Base-by-base conservation (phyloP, 2,113 vertebrate genomes). In the Mesitornis unicolor region DNA sequence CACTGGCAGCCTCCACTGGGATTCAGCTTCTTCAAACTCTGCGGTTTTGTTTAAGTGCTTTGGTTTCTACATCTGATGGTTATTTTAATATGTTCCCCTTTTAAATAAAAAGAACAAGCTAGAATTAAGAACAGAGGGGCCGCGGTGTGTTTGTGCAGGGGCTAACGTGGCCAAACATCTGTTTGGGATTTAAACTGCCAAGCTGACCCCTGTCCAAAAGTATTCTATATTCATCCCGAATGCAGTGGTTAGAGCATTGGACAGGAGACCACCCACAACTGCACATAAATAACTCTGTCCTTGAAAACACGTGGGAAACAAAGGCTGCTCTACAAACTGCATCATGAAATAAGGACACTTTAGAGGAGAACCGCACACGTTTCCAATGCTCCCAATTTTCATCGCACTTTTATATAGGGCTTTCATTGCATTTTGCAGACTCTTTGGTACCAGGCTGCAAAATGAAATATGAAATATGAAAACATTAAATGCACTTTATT, bases 161-260 rank as follows among this genome's bases (percentile, higher is more conserved):
- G 31, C 67, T 60, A 86, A 78, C 0, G 17, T 64, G 84, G 94
- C 91, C 87, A 77, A 94, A 84, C 97, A 95, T 95, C 95, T 98
- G 97, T 61, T 94, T 80, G 87, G 84, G 93, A 94, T 98, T 97
- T 97, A 79, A 80, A 63, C 68, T 40, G 45, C 16, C 25, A 92
- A 25, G 80, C 85, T 74, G 88, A 95, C 67, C 79, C 56, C 76
- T 94, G 77, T 93, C 93, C 95, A 94, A 38, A 91, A 95, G 36
- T 54, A 73, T 67, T 83, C 85, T 29, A 26, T 82, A 83, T 65
- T 87, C 68, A 79, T 75, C 71, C 22, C n/a, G 77, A 82, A 50
- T 33, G 59, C 86, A 51, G 21, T 21, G 87, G 54, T 63, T 95
- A 48, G 26, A 79, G 74, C 81, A 11, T 12, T 63, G 76, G 57